Conservation (phyloP, 2,797 vertebrate species). For the Rhinella marina region DNA sequence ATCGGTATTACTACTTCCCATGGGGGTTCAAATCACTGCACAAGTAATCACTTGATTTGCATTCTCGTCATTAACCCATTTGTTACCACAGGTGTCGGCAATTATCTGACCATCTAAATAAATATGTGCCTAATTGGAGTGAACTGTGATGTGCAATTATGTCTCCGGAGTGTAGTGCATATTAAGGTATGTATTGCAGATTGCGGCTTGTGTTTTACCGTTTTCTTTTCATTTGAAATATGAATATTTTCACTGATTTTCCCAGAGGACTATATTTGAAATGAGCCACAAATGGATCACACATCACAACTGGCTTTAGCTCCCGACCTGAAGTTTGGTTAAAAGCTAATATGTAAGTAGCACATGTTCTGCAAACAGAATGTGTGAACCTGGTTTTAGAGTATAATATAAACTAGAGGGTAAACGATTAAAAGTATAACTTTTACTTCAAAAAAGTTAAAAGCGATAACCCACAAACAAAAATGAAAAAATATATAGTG, state of each 20-base stretch:
- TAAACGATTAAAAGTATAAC: no score
- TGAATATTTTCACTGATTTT: neutral
- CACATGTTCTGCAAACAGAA: neutral
- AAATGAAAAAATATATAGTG: no score
- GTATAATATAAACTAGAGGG: no score
- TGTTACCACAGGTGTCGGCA: constrained; percentile 44
- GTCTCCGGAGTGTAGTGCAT: neutral
- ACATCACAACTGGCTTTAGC: neutral
- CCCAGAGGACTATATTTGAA: neutral
- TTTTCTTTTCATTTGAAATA: neutral
- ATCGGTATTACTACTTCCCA: constrained; percentile 49
- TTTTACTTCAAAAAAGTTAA: no score
- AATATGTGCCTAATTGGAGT: constrained; percentile 20
- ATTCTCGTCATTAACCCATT: constrained; percentile 45
- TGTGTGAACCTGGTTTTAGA: no score
- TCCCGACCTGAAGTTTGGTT: neutral
- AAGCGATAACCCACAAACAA: no score
- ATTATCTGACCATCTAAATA: constrained; percentile 20
- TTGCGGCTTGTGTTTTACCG: neutral
- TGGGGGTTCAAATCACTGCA: constrained; percentile 30
- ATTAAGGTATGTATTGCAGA: neutral
- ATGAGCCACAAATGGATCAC: neutral
- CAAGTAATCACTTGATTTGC: constrained; percentile 45
- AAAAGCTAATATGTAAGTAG: neutral
- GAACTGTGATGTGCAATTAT: neutral